Base-by-base conservation (phyloP, 2,113 vertebrate species). In the Antechinus stuartii region DNA sequence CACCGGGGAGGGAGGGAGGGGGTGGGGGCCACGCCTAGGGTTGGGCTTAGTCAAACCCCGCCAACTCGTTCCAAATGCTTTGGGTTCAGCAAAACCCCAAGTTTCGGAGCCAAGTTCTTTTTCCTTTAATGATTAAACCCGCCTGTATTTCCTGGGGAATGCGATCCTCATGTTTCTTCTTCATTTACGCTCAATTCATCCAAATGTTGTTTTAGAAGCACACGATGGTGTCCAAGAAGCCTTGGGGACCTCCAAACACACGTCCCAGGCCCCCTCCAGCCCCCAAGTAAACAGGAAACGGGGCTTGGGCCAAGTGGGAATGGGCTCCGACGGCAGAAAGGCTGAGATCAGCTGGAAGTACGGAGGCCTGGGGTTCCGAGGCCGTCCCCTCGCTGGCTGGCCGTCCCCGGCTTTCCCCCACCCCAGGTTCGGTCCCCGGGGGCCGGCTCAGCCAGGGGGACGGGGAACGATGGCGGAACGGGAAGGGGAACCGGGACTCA, bases 281-380 rank as follows among this genome's bases (percentile, higher is more conserved):
- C 53, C 95, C 92, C 26, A 42, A 35, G 55, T 30, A 91, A 96
- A 90, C 94, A 96, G 96, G 95, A 96, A 96, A 96, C 10, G 16
- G 92, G 42, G 8, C 84, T 54, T 24, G 57, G 91, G 91, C 96
- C 97, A 49, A 14, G 11, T 0, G 24, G 8, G 54, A 92, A n/a
- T 42, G 89, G 91, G 47, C 89, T 93, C 54, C 89, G 90, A 55
- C 10, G 1, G n/a, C 61, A n/a, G 19, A 23, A 76, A 56, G 76
- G 35, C 57, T 6, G 4, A 35, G 92, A 91, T 94, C 30, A 19
- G 91, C 90, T 53, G 47, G 91, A 52, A 90, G 35, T 24, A 11
- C 91, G 0, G 55, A 89, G 9, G 49, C 90, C 91, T 91, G 95
- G 96, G 56, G 76, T 95, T 92, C 91, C 26, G 91, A 93, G 61